Percentiles rank a stretch among this genome's conserved stretches.
Conservation (phyloP, 2,797 vertebrate species). For the Florisuga fusca region DNA sequence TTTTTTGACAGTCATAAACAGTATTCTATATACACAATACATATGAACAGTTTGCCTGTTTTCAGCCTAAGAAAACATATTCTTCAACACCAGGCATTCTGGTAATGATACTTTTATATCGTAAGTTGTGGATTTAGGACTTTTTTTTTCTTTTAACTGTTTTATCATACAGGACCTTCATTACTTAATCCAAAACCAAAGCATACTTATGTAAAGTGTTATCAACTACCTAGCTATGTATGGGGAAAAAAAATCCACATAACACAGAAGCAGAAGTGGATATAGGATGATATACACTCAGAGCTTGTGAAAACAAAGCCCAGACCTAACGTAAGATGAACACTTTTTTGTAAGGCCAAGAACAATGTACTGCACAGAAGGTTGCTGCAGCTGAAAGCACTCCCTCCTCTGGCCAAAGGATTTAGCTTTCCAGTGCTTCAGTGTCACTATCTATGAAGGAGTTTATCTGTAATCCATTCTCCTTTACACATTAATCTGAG, state of each 20-base stretch:
- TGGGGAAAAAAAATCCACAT: no score
- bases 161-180: background rate
- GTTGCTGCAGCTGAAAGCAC: background rate
- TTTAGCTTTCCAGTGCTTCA: background rate
- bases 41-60: background rate
- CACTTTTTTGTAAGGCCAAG: background rate
- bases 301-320: background rate
- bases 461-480: background rate
- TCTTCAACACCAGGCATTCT: background rate
- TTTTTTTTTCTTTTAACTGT: background rate
- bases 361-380: background rate
- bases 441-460: background rate
- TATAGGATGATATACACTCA: background rate
- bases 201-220: background rate
- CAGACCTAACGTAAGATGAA: background rate
- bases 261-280: background rate
- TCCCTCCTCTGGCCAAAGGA: conserved; percentile 56
- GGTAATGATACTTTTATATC: background rate
- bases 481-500: background rate
- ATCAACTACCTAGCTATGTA: background rate
- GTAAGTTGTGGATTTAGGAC: background rate
- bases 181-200: background rate
- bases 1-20: background rate
- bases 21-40: background rate
- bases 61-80: background rate